Conservation (phyloP, 2,113 vertebrate genomes). For the Misgurnus mizolepis region DNA sequence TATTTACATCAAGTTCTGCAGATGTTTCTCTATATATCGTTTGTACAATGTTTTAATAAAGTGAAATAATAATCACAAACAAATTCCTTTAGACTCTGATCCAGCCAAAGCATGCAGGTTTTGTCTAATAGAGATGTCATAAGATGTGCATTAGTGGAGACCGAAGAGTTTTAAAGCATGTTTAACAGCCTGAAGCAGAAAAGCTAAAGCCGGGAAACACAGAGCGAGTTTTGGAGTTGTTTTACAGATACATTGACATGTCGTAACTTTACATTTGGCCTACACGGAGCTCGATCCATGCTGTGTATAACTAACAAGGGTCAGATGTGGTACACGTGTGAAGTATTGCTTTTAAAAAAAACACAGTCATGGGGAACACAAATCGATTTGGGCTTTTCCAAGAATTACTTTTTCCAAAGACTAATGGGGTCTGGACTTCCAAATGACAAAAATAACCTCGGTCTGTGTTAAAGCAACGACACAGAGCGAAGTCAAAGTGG, state of each 20-base stretch:
- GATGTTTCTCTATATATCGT: conserved; percentile 67
- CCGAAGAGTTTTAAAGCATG: conserved; percentile 40
- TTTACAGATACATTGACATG: conserved; percentile 47
- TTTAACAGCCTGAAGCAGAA: conserved; percentile 53
- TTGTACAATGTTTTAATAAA: conserved; percentile 72
- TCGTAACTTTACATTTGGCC: conserved; percentile 30
- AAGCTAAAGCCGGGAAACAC: conserved; percentile 52
- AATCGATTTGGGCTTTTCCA: background rate
- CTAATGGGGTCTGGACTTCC: background rate
- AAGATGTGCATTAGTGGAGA: conserved; percentile 50
- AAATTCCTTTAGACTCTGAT: conserved; percentile 53
- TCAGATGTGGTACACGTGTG: conserved; percentile 12
- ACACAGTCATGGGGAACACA: background rate
- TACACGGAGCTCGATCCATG: conserved; percentile 36
- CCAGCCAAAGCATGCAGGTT: conserved; percentile 69
- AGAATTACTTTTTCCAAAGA: background rate
- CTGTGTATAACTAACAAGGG: conserved; percentile 15
- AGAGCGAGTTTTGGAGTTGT: conserved; percentile 40
- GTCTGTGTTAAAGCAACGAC: background rate
- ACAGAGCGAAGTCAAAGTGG: background rate
- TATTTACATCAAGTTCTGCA: conserved; percentile 70
- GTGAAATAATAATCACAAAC: conserved; percentile 62
- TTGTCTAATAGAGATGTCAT: conserved; percentile 62
- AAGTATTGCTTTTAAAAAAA: conserved; percentile 50
- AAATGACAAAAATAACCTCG: conserved; percentile 2